Percentiles rank a stretch among this genome's conserved stretches.
phyloP scores from a whole-genome alignment of 2,113 vertebrate species.

The Desmodus rotundus region DNA sequence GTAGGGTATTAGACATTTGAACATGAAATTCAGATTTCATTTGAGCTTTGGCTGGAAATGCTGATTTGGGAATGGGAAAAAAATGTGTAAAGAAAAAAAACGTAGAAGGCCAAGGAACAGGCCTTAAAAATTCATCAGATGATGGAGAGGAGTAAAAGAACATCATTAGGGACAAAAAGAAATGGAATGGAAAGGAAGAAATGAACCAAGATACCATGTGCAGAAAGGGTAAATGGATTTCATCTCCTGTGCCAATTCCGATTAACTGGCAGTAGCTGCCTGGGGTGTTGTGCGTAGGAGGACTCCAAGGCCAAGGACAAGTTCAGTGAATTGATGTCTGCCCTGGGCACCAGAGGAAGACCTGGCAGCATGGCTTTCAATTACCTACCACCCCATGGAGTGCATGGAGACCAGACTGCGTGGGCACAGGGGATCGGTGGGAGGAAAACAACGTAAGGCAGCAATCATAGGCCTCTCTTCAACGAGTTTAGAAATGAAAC shows the following conservation, averaged over 20 bases:
- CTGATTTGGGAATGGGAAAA: slow-evolving; percentile 7
- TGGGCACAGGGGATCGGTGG: background rate
- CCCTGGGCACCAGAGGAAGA: background rate
- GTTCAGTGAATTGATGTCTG: background rate
- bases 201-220: background rate
- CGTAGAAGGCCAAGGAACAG: background rate
- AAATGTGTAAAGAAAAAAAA: background rate
- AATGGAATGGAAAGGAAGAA: slow-evolving; percentile 25
- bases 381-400: background rate
- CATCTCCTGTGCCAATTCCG: background rate
- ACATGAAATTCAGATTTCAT: slow-evolving; percentile 42
- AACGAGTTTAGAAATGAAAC: slow-evolving; percentile 24
- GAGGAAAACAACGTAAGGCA: background rate
- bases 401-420: background rate
- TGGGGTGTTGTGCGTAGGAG: background rate
- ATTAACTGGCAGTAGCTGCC: background rate
- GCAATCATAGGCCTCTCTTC: background rate
- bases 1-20: slow-evolving; percentile 34
- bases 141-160: background rate
- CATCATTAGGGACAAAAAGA: slow-evolving; percentile 7
- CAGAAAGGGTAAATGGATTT: background rate
- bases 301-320: background rate
- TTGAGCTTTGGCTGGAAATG: slow-evolving; percentile 34
- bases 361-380: background rate
- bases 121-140: slow-evolving; percentile 34